Base-by-base conservation (phyloP, 1,140 invertebrate genomes). In the Zaprionus inermis region DNA sequence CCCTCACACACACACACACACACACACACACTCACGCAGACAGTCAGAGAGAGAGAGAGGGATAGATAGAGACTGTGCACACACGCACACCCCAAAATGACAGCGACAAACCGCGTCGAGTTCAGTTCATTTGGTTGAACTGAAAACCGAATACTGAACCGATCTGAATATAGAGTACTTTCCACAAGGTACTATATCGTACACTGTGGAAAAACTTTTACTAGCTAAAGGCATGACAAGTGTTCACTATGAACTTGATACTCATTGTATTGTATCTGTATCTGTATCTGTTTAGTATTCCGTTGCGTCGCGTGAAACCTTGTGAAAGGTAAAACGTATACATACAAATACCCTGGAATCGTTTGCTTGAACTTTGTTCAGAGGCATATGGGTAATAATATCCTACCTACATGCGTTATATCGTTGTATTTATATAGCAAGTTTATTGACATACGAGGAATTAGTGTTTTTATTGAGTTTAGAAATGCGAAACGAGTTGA, bases 61-160 rank as follows among this genome's bases (percentile, higher is more conserved):
- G 24, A 4, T 44, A 63, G 24, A 55, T 44, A 73, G 30, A 58
- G 41, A 63, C 38, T 38, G 49, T 12, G 6, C 41, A 55, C 30
- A 66, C 22, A 66, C 28, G 41, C 60, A 71, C 38, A 61, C 30
- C 59, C 68, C 72, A 72, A 79, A 79, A 76, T 79, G 76, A 79
- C 76, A 76, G 76, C 73, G 68, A 72, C 73, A 76, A 78, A 68
- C 32, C 55, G 61, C 66, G 54, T 71, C 54, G 73, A 79, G 76
- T 79, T 79, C 67, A 79, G 67, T 79, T 76, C 73, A 79, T 72
- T 76, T 72, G 46, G 60, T 76, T 76, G 57, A 78, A 74, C 70
- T 69, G 71, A 68, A 71, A 71, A 70, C 61, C 65, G 72, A 76
- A 73, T 20, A 65, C 63, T 44, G 54, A 71, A 65, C 59, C 60